Conservation (phyloP, 2,888 invertebrate genomes). For the Mesopsocus fuscifrons region DNA sequence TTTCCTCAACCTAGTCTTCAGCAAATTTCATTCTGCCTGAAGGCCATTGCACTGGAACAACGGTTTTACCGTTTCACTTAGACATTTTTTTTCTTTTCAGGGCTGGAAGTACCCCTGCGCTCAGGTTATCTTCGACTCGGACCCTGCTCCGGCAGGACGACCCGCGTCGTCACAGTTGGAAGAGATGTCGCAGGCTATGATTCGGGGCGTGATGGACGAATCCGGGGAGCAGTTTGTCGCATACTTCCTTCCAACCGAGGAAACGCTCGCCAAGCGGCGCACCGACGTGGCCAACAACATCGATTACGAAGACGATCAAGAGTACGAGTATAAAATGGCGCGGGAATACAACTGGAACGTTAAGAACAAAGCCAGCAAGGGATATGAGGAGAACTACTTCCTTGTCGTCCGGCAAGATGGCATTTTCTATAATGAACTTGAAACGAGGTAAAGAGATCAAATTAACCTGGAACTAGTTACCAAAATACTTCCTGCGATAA, state of each 20-base stretch:
- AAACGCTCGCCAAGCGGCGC: slow-evolving; percentile 75
- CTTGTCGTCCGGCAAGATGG: slow-evolving; percentile 78
- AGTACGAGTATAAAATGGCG: slow-evolving; percentile 94
- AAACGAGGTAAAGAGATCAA: slow-evolving; percentile 43
- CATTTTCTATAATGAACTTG: slow-evolving; percentile 87
- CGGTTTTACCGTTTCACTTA: too few species aligned
- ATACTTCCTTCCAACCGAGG: slow-evolving; percentile 90
- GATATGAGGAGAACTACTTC: slow-evolving; percentile 95
- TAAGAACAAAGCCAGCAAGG: slow-evolving; percentile 86
- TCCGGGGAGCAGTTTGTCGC: slow-evolving; percentile 98
- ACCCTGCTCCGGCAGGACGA: slow-evolving; percentile 83
- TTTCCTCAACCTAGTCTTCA: too few species aligned
- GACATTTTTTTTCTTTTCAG: slow-evolving; percentile 22
- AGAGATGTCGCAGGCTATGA: slow-evolving; percentile 99
- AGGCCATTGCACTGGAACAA: too few species aligned
- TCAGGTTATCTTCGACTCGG: slow-evolving; percentile 94
- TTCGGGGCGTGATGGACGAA: slow-evolving; percentile 98
- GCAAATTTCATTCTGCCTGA: too few species aligned
- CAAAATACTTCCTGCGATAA: too few species aligned
- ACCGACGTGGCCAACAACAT: slow-evolving; percentile 55
- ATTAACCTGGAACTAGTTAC: too few species aligned
- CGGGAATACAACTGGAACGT: slow-evolving; percentile 99
- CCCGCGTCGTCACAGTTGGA: slow-evolving; percentile 77
- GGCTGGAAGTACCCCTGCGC: slow-evolving; percentile 98
- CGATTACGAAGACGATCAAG: slow-evolving; percentile 73